phyloP scores from a whole-genome alignment of 2,888 invertebrate genomes.

The Crematogaster levior region DNA sequence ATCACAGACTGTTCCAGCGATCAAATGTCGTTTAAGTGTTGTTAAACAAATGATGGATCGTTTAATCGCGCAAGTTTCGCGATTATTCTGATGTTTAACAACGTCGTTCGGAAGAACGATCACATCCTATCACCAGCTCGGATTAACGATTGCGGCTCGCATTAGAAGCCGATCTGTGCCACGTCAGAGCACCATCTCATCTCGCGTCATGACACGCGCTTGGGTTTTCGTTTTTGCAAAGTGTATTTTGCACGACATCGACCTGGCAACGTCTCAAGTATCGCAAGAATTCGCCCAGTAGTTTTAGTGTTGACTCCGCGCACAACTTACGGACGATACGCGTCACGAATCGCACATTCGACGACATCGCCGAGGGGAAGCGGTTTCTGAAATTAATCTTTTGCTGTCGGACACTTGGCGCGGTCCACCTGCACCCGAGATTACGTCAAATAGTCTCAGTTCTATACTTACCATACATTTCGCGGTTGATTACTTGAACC shows the following conservation, averaged over 20 bases:
- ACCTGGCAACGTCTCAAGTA: constrained; percentile 44
- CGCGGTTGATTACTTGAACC: constrained; percentile 16
- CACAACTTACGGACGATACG: constrained; percentile 39
- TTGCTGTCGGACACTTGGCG: constrained; percentile 34
- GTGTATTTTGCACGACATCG: constrained; percentile 27
- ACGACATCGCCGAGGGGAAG: neutral
- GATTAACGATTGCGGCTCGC: constrained; percentile 10
- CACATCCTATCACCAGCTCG: neutral
- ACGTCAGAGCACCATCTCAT: constrained; percentile 8
- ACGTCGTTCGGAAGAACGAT: constrained; percentile 35
- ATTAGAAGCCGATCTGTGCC: constrained; percentile 18
- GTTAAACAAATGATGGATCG: constrained; percentile 45
- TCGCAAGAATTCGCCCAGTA: constrained; percentile 36
- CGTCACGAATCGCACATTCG: constrained; percentile 43
- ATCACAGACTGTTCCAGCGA: neutral
- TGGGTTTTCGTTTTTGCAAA: neutral
- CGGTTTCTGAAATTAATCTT: constrained; percentile 38
- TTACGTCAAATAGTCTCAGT: constrained; percentile 30
- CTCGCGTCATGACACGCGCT: neutral
- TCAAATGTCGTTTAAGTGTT: neutral
- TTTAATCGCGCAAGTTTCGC: constrained; percentile 39
- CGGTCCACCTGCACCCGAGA: neutral
- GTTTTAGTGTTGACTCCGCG: constrained; percentile 43
- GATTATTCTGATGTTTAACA: constrained; percentile 11
- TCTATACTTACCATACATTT: constrained; percentile 4